A percentile compares a stretch with the other conserved stretches of the same genome.
Evolutionary conservation across 1,140 invertebrate genomes (phyloP).

Genomic region (Ips nitidus): DNA sequence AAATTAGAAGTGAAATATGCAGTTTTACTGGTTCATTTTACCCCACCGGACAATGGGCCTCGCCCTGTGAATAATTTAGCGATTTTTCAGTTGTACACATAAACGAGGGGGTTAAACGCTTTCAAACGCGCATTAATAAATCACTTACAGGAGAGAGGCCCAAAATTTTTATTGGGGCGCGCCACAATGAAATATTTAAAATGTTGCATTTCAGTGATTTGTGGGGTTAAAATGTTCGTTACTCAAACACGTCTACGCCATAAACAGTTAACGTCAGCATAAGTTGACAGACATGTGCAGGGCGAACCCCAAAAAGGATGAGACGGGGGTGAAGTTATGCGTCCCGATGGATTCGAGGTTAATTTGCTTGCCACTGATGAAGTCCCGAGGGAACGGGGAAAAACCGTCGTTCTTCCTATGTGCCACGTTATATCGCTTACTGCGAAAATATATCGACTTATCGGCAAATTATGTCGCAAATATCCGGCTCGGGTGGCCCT

Average conservation of each 20-base stretch:
- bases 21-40: constrained; percentile 22
- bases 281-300: constrained; percentile 14
- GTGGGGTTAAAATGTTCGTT: no score
- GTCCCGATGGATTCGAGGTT: constrained; percentile 44
- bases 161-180: no score
- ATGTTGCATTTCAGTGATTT: no score
- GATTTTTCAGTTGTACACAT: constrained; percentile 8
- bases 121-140: constrained; percentile 14
- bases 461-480: constrained; percentile 27
- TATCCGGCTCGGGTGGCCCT: constrained; percentile 19
- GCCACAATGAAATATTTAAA: no score
- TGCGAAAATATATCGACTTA: constrained; percentile 24
- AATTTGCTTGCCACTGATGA: constrained; percentile 49
- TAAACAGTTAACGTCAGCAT: neutral
- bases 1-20: constrained; percentile 27
- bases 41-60: constrained; percentile 7
- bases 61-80: constrained; percentile 16
- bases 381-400: constrained; percentile 41
- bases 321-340: constrained; percentile 46
- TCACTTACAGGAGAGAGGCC: neutral
- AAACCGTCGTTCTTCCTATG: constrained; percentile 28
- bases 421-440: constrained; percentile 32
- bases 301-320: constrained; percentile 40
- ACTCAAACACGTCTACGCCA: no score
- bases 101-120: constrained; percentile 1